Conservation (phyloP, 1,140 invertebrate species). For the Colletes latitarsis region DNA sequence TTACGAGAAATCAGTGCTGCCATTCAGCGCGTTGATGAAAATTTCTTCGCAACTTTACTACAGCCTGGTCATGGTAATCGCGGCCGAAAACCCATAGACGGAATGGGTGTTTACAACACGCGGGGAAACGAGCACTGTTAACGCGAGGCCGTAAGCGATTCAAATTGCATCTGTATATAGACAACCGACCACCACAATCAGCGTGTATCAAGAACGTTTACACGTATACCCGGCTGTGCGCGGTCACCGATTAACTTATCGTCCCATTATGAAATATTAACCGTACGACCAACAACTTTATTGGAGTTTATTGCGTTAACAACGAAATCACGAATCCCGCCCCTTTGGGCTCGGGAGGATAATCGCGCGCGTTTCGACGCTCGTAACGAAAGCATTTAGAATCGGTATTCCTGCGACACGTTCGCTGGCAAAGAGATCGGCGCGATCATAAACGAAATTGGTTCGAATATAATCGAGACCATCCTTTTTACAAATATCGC, state of each 20-base stretch:
- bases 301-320: conserved; percentile 49
- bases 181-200: conserved; percentile 43
- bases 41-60: conserved; percentile 13
- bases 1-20: not conserved
- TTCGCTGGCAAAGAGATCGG: no score
- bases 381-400: not conserved
- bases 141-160: conserved; percentile 50
- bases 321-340: conserved; percentile 24
- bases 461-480: no score
- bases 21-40: not conserved
- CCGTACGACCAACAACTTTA: conserved; percentile 46
- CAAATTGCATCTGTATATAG: conserved; percentile 42
- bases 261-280: conserved; percentile 61
- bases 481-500: no score
- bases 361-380: conserved; percentile 15
- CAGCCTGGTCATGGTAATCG: not conserved
- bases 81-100: conserved; percentile 2
- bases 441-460: no score
- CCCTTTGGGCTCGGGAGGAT: conserved; percentile 10
- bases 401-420: not conserved
- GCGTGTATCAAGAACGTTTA: conserved; percentile 50
- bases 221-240: conserved; percentile 17
- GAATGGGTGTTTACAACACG: conserved; percentile 38
- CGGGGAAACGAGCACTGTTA: conserved; percentile 28
- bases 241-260: conserved; percentile 60